phyloP scores from a whole-genome alignment of 2,797 vertebrate genomes.

The Myotis planiceps region DNA sequence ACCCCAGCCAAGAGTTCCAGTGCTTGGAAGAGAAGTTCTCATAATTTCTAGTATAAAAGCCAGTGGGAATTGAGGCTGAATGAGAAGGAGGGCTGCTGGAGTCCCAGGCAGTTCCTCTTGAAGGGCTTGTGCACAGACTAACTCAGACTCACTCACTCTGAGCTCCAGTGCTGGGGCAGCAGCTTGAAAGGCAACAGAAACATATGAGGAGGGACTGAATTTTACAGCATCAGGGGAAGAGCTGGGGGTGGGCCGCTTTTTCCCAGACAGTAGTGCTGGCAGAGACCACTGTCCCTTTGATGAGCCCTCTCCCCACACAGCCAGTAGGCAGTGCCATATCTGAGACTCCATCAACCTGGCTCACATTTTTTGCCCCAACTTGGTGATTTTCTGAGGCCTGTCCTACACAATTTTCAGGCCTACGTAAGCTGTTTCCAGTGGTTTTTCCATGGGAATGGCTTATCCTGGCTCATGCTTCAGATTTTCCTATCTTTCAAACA shows the following conservation, averaged over 20 bases:
- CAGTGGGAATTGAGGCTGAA: not conserved
- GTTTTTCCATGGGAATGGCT: not conserved
- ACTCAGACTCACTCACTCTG: not conserved
- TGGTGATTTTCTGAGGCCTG: not conserved
- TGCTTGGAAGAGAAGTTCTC: not conserved
- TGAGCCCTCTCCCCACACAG: not conserved
- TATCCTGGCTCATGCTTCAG: not conserved
- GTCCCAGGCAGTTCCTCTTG: not conserved
- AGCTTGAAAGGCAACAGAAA: not conserved
- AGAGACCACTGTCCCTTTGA: not conserved
- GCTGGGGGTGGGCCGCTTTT: not conserved
- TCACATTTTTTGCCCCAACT: not conserved
- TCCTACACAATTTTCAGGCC: not conserved
- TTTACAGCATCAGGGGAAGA: not conserved
- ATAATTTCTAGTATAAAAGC: not conserved
- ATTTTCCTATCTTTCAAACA: not conserved
- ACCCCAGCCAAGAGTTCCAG: not conserved
- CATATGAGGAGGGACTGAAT: not conserved
- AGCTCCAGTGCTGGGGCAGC: not conserved
- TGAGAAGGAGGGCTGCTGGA: not conserved
- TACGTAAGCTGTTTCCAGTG: not conserved
- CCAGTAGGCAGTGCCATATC: not conserved
- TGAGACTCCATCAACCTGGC: not conserved
- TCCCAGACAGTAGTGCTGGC: not conserved
- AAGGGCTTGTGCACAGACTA: not conserved